Evolutionary conservation across 2,888 invertebrate genomes (phyloP), one percentile per base, ranked within the genome.

Genomic region (Synanthedon tipuliformis): DNA sequence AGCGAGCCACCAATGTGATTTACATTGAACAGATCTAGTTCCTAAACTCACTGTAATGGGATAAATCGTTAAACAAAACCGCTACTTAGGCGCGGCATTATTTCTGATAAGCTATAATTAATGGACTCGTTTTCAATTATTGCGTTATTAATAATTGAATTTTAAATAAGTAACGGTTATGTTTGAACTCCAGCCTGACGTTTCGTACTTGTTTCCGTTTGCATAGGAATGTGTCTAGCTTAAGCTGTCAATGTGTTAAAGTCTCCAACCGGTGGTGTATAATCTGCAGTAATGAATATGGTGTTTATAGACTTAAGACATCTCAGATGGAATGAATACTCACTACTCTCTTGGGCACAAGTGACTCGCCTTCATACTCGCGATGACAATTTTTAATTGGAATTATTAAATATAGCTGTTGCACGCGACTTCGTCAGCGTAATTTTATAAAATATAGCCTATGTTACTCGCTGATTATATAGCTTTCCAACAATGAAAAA

Each of bases 71-170:
- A 51, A 18, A 50, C 40, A 11, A 40, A 62, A 59, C 60, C 57
- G 57, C 55, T 56, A 51, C 56, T 45, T 62, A 62, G 65, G 62
- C 57, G 61, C 61, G 59, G 65, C 58, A 52, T 45, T 58, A 63
- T 58, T 58, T 57, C 57, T 58, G 57, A 59, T 58, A 15, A 45
- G 57, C 45, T 59, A 61, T 61, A 63, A 65, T 55, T 65, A 65
- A 65, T 65, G 64, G 62, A 60, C 62, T 59, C 57, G 66, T 60
- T 62, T 45, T 63, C 54, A 65, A 64, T 61, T 62, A 62, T 64
- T 55, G 55, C 57, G 55, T 56, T 58, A 60, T 65, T 61, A 59
- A 62, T 65, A 65, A 60, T 63, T 65, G 65, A 57, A 63, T 63
- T 60, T 59, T 63, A 64, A 56, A 64, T 64, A 64, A 59, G 56